Base-by-base conservation (phyloP, 2,797 vertebrate genomes). In the Alca torda region DNA sequence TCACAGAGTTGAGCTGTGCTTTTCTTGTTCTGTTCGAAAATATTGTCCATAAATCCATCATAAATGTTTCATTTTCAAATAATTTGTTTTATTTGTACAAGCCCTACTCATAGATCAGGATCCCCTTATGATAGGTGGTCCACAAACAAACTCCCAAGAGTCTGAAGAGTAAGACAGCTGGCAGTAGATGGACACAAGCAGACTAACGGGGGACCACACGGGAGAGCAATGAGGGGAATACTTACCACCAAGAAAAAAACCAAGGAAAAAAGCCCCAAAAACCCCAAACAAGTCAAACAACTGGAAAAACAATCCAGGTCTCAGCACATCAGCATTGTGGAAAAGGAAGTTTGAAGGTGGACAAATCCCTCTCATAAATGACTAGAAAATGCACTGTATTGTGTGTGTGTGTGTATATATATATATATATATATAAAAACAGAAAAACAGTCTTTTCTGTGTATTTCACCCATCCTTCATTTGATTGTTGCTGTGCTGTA, bases 1-100 rank as follows among this genome's bases (percentile, higher is more conserved):
- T 97, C 84, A 82, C 64, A 54, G 86, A 94, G 60, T 95, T 84
- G 76, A 89, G 89, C 94, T 93, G 84, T 96, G 81, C 75, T 96
- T 96, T 95, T 93, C 97, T 96, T 96, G 61, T 95, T 96, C 92
- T 95, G 13, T 89, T 51, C 37, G 93, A 95, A 90, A 95, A 81
- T 95, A 86, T 89, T 95, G 94, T 95, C 83, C 73, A 24, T 76
- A 91, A 89, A 59, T 60, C 20, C 33, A 43, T 83, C 20, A 21
- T 50, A 76, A 45, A 43, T 61, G 14, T 74, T 89, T 85, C 0
- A 15, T 60, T 81, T 86, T 56, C 8, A 89, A 56, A 18, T 73
- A 14, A 37, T 56, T 83, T 57, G 4, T 64, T 84, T 67, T 80
- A 50, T 70, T 89, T 83, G 53, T 72, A 33, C 16, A 43, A 81